Percentiles rank a stretch among this genome's conserved stretches.
Evolutionary conservation across 2,113 vertebrate species (phyloP).

Genomic region (Phoenicopterus ruber): DNA sequence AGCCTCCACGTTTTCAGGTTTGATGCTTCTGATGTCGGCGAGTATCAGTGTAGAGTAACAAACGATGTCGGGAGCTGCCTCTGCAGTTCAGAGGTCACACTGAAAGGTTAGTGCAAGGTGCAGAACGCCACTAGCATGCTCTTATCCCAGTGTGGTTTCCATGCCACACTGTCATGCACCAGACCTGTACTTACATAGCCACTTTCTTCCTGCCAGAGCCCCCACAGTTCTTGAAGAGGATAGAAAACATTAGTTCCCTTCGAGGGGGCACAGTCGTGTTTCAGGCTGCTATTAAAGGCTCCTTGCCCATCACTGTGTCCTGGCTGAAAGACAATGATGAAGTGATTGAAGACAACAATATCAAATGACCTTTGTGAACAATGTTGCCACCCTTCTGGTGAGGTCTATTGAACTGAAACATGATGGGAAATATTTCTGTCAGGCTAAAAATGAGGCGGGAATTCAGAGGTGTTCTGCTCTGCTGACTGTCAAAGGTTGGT

Average conservation of each 20-base stretch:
- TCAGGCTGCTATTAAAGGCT: slow-evolving; percentile 87
- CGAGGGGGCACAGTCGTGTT: slow-evolving; percentile 85
- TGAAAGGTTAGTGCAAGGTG: slow-evolving; percentile 88
- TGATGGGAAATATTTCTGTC: slow-evolving; percentile 92
- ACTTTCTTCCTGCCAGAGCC: slow-evolving; percentile 82
- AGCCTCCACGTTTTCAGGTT: slow-evolving; percentile 87
- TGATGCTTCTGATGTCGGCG: slow-evolving; percentile 83
- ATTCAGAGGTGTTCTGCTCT: slow-evolving; percentile 90
- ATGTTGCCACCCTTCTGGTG: slow-evolving; percentile 84
- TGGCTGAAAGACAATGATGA: slow-evolving; percentile 96
- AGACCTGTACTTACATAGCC: slow-evolving; percentile 14
- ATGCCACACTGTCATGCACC: neutral
- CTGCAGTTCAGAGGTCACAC: slow-evolving; percentile 82
- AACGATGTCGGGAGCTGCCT: slow-evolving; percentile 88
- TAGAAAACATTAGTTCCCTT: slow-evolving; percentile 86
- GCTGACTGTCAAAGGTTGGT: slow-evolving; percentile 95
- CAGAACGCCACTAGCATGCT: neutral
- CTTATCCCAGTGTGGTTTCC: neutral
- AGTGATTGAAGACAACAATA: slow-evolving; percentile 86
- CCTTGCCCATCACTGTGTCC: slow-evolving; percentile 86
- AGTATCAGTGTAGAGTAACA: slow-evolving; percentile 89
- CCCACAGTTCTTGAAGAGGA: slow-evolving; percentile 89
- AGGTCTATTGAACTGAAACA: slow-evolving; percentile 84
- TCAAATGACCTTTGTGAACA: slow-evolving; percentile 89
- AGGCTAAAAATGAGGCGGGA: slow-evolving; percentile 96